These are phyloP conservation scores for Falco punctatus DNA, from an alignment of 2,113 vertebrate species.

Conservation along the genomic window DNA sequence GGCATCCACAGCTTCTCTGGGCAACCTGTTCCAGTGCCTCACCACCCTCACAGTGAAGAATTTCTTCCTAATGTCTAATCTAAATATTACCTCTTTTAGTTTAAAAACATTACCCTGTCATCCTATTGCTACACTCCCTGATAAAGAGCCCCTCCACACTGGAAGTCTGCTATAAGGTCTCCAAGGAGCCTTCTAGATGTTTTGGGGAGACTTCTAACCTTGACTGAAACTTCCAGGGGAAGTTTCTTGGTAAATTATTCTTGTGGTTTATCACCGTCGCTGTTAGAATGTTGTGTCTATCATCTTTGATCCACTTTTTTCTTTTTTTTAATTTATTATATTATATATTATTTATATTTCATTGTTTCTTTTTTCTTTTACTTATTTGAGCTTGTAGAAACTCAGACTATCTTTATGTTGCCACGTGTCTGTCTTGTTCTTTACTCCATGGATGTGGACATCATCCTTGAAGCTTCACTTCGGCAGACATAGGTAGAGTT, in stretches of 20 bases:
- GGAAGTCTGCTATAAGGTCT: not conserved
- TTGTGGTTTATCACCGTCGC: not conserved
- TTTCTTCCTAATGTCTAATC: not conserved
- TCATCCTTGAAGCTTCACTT: not conserved
- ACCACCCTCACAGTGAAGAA: not conserved
- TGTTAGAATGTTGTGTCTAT: not conserved
- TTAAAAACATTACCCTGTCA: rapidly evolving
- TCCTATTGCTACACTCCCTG: not conserved
- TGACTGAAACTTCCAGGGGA: not conserved
- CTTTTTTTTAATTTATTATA: not conserved
- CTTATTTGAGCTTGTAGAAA: not conserved
- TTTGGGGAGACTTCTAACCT: not conserved
- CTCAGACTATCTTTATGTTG: not conserved
- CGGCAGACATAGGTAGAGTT: not conserved
- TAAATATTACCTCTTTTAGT: not conserved
- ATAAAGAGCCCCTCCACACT: not conserved
- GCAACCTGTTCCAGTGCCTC: not conserved
- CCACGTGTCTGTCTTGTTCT: not conserved
- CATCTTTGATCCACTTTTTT: not conserved
- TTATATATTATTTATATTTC: too few species aligned
- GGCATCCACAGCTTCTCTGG: not conserved
- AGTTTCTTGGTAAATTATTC: not conserved
- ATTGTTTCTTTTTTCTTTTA: not conserved
- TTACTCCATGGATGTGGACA: not conserved
- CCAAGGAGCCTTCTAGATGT: not conserved